Percentiles rank a stretch among this genome's conserved stretches.
phyloP scores from a whole-genome alignment of 2,797 vertebrate species.

The Leptoclinus maculatus region DNA sequence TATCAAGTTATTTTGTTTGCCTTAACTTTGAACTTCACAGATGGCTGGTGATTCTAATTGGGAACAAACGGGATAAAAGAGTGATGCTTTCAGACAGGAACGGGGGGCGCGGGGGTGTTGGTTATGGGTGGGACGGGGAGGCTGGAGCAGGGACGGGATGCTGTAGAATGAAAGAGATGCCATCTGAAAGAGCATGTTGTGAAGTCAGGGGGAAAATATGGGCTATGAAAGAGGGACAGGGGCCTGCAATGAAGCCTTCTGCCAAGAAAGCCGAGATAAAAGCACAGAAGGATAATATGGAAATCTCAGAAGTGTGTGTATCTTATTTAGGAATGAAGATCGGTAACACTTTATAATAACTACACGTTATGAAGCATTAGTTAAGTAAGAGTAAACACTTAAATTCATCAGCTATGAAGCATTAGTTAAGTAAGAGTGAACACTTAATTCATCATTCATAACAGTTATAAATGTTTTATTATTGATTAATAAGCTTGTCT shows the following conservation, averaged over 20 bases:
- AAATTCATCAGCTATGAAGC: no score
- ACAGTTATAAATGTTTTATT: no score
- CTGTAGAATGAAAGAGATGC: conserved; percentile 60
- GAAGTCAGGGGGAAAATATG: conserved; percentile 60
- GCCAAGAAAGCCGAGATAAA: conserved; percentile 66
- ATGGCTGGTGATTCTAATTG: conserved; percentile 79
- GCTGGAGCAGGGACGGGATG: conserved; percentile 4
- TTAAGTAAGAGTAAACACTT: no score
- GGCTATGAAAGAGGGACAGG: conserved; percentile 56
- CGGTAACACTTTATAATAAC: no score
- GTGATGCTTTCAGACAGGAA: conserved; percentile 40
- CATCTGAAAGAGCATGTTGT: conserved; percentile 63
- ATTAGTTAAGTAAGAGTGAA: no score
- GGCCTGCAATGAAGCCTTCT: conserved; percentile 58
- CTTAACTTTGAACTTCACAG: conserved; percentile 73
- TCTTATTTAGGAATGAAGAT: conserved; percentile 13
- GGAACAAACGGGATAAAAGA: conserved; percentile 75
- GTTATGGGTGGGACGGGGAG: conserved; percentile 16
- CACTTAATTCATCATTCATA: no score
- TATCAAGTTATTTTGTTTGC: conserved; percentile 74
- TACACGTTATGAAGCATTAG: no score
- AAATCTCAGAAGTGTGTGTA: conserved; percentile 39
- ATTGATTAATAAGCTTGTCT: no score
- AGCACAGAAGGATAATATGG: conserved; percentile 52
- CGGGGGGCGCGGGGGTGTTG: not conserved